Evolutionary conservation across 1,140 invertebrate genomes (phyloP).

Genomic region (Tribolium castaneum): DNA sequence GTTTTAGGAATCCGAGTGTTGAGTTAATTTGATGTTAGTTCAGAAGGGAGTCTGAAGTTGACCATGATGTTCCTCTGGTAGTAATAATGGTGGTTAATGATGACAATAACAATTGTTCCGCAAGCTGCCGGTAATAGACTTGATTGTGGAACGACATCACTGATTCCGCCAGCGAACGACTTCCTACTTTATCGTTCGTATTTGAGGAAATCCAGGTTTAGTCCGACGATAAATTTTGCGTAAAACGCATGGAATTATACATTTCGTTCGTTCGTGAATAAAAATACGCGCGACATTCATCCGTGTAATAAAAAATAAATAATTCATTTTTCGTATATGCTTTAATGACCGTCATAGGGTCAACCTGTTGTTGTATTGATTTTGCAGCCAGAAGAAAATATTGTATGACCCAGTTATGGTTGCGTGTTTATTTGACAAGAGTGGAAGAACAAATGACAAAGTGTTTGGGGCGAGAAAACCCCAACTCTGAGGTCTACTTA

Average conservation of each 20-base stretch:
- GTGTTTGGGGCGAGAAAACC: constrained; percentile 2
- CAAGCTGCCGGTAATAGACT: background rate
- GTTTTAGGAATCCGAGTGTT: background rate
- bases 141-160: background rate
- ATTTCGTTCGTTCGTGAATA: background rate
- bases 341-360: constrained; percentile 11
- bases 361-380: constrained; percentile 30
- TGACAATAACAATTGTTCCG: background rate
- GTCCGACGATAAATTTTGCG: background rate
- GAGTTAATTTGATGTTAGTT: background rate
- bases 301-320: constrained; percentile 33
- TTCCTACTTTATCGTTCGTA: background rate
- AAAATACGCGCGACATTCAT: background rate
- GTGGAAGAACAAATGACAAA: constrained; percentile 22
- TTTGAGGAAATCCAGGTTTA: background rate
- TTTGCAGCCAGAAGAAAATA: constrained; percentile 6
- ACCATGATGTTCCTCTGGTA: background rate
- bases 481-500: background rate
- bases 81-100: constrained; percentile 6
- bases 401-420: constrained; percentile 27
- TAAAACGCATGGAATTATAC: constrained; percentile 11
- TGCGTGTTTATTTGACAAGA: constrained; percentile 18
- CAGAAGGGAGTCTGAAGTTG: background rate
- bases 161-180: background rate
- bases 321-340: constrained; percentile 30